These are phyloP conservation scores for Rhinatrema bivittatum DNA, from an alignment of 2,797 vertebrate genomes.

Conservation along the genomic window DNA sequence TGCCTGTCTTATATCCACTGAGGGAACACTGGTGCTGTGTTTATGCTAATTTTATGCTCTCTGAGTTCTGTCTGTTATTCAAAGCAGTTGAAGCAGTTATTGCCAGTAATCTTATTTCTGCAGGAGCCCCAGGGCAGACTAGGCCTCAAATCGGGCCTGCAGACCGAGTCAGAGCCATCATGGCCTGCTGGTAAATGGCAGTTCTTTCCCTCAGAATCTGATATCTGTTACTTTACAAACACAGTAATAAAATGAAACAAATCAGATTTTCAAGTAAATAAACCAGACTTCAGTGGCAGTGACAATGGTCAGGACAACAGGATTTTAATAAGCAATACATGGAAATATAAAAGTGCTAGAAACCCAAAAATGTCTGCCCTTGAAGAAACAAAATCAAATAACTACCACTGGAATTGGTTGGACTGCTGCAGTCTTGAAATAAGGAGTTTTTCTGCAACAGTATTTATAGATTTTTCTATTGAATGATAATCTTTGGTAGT, in stretches of 20 bases:
- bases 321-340: conserved; percentile 67
- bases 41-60: conserved; percentile 81
- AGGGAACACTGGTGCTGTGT: conserved; percentile 66
- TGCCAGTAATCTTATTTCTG: conserved; percentile 90
- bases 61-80: conserved; percentile 83
- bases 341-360: conserved; percentile 22
- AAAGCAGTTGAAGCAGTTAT: conserved; percentile 81
- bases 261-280: conserved; percentile 84
- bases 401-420: background rate
- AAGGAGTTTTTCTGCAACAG: too few relatives aligned
- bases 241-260: conserved; percentile 85
- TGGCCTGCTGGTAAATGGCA: conserved; percentile 74
- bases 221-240: conserved; percentile 75
- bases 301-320: conserved; percentile 71
- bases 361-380: conserved; percentile 7
- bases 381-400: background rate
- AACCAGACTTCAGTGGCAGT: conserved; percentile 72
- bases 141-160: conserved; percentile 71
- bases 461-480: too few relatives aligned
- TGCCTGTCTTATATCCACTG: conserved; percentile 55
- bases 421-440: conserved; percentile 6
- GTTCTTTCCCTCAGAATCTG: conserved; percentile 70
- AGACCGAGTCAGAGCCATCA: conserved; percentile 66
- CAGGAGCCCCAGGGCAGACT: conserved; percentile 64
- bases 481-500: too few relatives aligned